Percentiles rank a stretch among this genome's conserved stretches.
These are phyloP conservation scores for Castor canadensis DNA, from an alignment of 2,113 vertebrate genomes.

Conservation along the genomic window DNA sequence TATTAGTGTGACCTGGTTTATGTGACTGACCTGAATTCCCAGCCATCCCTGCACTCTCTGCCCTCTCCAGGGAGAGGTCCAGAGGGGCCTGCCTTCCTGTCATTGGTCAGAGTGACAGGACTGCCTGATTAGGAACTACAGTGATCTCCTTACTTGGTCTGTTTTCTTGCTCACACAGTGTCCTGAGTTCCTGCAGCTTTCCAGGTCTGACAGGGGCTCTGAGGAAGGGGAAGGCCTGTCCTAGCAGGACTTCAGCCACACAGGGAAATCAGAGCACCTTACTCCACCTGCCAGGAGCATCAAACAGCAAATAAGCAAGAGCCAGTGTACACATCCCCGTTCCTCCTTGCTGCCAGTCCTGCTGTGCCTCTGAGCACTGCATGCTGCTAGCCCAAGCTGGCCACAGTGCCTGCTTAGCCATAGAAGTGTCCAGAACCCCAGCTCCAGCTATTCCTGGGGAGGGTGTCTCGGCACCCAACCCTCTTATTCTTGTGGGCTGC, in stretches of 20 bases:
- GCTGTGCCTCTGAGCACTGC: not conserved
- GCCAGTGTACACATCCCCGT: not conserved
- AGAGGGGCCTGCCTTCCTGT: not conserved
- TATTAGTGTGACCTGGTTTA: not conserved
- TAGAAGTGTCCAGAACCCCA: not conserved
- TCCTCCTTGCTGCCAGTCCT: not conserved
- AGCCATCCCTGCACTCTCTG: not conserved
- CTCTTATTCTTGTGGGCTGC: not conserved
- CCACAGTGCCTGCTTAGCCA: not conserved
- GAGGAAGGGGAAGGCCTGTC: not conserved
- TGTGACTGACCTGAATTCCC: not conserved
- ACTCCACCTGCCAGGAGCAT: rapidly evolving
- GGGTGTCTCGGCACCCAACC: rapidly evolving
- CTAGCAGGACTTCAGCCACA: not conserved
- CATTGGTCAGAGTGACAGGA: not conserved
- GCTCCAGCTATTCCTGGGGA: not conserved
- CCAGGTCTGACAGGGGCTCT: not conserved
- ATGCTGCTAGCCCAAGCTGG: not conserved
- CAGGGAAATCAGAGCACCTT: not conserved
- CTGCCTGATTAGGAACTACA: not conserved
- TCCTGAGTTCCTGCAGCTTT: not conserved
- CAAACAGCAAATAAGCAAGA: not conserved
- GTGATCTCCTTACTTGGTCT: not conserved
- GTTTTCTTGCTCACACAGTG: not conserved
- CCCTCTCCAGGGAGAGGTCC: not conserved